Evolutionary conservation across 2,113 vertebrate genomes (phyloP).

Genomic region (Coptodon rendalli): DNA sequence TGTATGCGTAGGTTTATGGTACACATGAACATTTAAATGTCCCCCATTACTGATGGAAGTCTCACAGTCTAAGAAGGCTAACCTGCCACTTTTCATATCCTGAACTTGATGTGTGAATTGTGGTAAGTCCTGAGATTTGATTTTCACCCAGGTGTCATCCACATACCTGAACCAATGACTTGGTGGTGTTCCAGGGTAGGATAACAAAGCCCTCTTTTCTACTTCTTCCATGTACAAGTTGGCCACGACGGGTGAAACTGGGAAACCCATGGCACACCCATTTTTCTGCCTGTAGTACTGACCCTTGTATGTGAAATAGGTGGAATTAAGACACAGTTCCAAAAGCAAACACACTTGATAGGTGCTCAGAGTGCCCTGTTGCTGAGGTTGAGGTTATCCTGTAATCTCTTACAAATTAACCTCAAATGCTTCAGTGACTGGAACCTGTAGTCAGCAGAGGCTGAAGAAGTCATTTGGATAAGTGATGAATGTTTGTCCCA

Average conservation of each 20-base stretch:
- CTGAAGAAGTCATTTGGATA: neutral
- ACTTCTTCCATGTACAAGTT: neutral
- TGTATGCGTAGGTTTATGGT: too few species aligned
- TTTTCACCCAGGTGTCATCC: neutral
- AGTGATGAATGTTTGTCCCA: neutral
- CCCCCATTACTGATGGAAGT: neutral
- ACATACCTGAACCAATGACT: neutral
- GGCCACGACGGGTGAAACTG: neutral
- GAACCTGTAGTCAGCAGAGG: neutral
- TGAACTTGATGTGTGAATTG: neutral
- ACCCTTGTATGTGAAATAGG: fast-evolving
- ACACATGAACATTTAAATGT: too few species aligned
- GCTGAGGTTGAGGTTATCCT: neutral
- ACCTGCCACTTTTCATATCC: neutral
- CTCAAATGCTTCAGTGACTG: neutral
- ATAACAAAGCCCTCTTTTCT: fast-evolving
- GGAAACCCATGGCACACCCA: neutral
- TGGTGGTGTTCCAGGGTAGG: neutral
- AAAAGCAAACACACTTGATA: neutral
- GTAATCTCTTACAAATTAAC: neutral
- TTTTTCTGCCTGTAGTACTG: neutral
- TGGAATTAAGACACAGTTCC: neutral
- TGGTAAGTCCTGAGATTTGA: neutral
- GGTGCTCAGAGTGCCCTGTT: neutral
- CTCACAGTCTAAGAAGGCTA: neutral